Evolutionary conservation across 2,888 invertebrate genomes (phyloP).

Genomic region (Cephus runcator): DNA sequence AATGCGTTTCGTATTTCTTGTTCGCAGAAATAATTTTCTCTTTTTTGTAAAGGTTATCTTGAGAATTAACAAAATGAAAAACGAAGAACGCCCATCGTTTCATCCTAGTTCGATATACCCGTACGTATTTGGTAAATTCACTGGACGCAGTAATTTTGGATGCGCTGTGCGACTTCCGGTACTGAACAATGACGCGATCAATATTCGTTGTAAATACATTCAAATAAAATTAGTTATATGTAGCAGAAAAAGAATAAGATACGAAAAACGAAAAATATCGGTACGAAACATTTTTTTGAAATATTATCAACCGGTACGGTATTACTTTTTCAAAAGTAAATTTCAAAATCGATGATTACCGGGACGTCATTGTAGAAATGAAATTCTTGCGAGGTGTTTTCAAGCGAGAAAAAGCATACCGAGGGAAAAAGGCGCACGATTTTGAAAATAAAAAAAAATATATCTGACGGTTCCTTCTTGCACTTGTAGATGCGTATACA

Average conservation of each 20-base stretch:
- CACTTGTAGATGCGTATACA: background rate
- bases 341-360: background rate
- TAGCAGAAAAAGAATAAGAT: background rate
- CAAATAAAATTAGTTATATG: background rate
- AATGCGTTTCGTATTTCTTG: background rate
- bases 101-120: background rate
- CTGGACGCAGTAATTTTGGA: background rate
- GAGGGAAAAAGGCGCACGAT: background rate
- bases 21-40: background rate
- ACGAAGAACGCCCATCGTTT: constrained; percentile 1
- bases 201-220: background rate
- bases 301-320: background rate
- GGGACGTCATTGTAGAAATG: background rate
- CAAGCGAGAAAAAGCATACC: background rate
- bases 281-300: background rate
- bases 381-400: background rate
- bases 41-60: background rate
- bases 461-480: background rate
- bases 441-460: constrained; percentile 7
- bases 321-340: background rate
- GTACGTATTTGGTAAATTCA: background rate
- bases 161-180: background rate
- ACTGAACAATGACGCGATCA: background rate
- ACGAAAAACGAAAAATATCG: background rate
- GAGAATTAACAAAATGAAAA: background rate